Evolutionary conservation across 2,797 vertebrate genomes (phyloP).

Genomic region (Phyllotis vaccarum): DNA sequence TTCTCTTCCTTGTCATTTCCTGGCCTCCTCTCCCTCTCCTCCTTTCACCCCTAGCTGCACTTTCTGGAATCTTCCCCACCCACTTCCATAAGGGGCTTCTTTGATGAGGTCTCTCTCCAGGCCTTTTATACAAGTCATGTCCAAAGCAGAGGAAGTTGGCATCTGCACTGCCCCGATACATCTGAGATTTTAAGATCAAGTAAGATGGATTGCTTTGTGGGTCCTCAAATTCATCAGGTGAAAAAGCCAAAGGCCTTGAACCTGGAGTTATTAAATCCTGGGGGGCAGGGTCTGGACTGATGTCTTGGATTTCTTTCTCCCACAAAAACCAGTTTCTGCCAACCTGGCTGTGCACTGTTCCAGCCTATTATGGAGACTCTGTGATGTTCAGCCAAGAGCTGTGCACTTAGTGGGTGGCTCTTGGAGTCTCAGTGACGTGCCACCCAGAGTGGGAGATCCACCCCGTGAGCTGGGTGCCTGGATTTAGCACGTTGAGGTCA

Average conservation of each 20-base stretch:
- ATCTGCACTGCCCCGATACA: not conserved
- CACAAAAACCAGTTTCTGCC: not conserved
- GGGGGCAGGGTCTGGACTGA: not conserved
- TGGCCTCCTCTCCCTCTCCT: not conserved
- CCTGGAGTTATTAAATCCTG: not conserved
- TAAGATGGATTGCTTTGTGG: not conserved
- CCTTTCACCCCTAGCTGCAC: not conserved
- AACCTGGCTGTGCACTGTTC: not conserved
- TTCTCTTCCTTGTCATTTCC: not conserved
- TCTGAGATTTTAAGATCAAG: not conserved
- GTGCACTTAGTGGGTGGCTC: conserved; percentile 55
- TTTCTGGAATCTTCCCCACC: not conserved
- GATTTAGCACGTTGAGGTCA: not conserved
- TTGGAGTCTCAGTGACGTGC: not conserved
- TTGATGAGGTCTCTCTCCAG: conserved; percentile 23
- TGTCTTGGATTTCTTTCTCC: not conserved
- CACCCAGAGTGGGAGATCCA: not conserved
- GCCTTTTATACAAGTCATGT: not conserved
- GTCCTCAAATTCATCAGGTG: not conserved
- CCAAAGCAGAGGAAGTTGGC: not conserved
- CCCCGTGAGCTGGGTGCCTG: not conserved
- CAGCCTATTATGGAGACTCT: not conserved
- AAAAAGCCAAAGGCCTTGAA: conserved; percentile 42
- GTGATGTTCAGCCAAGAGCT: not conserved
- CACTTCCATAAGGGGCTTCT: not conserved